Conservation (phyloP, 2,797 vertebrate species). For the Sebastes miniatus region DNA sequence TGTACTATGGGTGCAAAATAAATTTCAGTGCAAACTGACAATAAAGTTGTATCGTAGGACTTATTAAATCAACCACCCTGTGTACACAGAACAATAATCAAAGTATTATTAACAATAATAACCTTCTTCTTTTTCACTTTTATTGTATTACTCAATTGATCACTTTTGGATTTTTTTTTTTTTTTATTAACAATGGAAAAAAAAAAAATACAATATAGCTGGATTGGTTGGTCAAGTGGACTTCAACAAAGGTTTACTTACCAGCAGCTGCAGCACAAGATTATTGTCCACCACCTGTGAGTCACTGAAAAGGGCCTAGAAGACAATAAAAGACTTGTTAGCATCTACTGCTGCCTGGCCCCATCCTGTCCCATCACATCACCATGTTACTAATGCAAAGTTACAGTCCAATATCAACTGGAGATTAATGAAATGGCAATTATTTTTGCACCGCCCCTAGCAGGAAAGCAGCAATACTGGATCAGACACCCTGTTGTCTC, state of each 20-base stretch:
- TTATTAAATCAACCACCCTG: not conserved
- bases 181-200: not conserved
- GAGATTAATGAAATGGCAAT: not conserved
- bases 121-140: not conserved
- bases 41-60: too few species aligned
- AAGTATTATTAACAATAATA: not conserved
- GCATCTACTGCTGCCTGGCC: not conserved
- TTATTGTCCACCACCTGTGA: conserved; percentile 13
- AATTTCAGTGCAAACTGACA: too few species aligned
- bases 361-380: conserved; percentile 11
- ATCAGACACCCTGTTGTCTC: too few species aligned
- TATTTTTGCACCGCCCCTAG: not conserved
- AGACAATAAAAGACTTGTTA: conserved; percentile 22
- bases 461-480: not conserved
- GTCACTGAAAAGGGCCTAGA: conserved; percentile 61
- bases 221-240: not conserved
- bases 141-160: not conserved
- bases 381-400: not conserved
- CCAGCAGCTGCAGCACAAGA: conserved; percentile 59
- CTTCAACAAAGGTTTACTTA: conserved; percentile 40
- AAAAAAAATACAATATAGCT: not conserved
- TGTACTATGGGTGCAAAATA: too few species aligned
- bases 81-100: not conserved
- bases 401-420: not conserved
- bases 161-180: not conserved